Percentiles rank a stretch among this genome's conserved stretches.
These are phyloP conservation scores for Mimachlamys varia DNA, from an alignment of 2,888 invertebrate species.

Conservation along the genomic window DNA sequence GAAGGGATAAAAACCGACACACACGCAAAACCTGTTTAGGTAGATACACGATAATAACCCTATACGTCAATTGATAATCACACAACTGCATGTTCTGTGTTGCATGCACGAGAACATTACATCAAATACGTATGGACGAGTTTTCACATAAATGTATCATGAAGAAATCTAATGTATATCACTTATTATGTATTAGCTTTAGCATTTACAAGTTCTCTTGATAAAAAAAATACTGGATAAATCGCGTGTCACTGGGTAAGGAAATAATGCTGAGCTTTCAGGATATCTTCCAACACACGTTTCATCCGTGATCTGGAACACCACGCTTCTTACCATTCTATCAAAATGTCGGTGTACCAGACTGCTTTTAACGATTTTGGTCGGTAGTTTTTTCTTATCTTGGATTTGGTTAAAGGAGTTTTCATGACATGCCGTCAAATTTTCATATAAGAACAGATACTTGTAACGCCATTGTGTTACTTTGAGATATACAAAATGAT, in stretches of 20 bases:
- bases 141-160: background rate
- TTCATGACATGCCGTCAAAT: background rate
- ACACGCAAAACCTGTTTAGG: background rate
- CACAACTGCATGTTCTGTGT: background rate
- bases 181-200: background rate
- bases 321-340: background rate
- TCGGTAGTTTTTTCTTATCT: background rate
- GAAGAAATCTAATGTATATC: background rate
- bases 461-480: background rate
- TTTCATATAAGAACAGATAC: background rate
- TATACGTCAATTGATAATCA: background rate
- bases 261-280: conserved; percentile 5
- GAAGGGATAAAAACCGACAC: background rate
- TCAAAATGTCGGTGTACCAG: background rate
- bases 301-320: background rate
- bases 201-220: background rate
- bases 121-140: background rate
- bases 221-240: background rate
- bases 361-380: background rate
- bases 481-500: too few species aligned
- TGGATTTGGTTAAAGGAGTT: background rate
- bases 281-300: background rate
- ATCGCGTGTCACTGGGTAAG: background rate
- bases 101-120: background rate
- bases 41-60: background rate